Conservation (phyloP, 2,113 vertebrate species). For the Nettapus auritus region DNA sequence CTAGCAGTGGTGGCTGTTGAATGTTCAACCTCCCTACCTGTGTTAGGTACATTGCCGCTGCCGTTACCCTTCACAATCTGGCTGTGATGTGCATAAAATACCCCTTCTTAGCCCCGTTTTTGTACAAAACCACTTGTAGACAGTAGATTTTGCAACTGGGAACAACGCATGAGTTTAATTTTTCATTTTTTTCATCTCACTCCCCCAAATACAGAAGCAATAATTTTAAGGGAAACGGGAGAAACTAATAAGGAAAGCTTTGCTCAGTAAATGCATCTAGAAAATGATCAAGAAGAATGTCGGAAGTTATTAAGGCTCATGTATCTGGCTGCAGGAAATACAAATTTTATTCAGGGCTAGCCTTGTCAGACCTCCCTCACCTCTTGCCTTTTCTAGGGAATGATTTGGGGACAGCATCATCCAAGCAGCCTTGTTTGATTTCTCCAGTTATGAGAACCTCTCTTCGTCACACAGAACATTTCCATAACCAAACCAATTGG, state of each 20-base stretch:
- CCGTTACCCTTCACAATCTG: background rate
- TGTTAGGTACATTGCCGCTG: background rate
- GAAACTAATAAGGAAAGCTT: background rate
- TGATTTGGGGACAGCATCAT: accelerated
- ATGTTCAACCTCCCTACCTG: background rate
- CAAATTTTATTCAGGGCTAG: background rate
- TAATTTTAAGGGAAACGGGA: background rate
- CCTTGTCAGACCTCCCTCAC: background rate
- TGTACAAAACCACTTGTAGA: background rate
- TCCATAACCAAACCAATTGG: background rate
- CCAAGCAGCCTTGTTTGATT: background rate
- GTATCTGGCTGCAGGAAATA: background rate
- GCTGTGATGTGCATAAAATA: background rate
- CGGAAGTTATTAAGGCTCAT: background rate
- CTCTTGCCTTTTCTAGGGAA: background rate
- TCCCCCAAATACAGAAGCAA: background rate
- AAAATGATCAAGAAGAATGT: background rate
- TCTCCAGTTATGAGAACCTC: background rate
- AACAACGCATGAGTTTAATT: background rate
- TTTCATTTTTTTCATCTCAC: background rate
- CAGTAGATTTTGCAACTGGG: background rate
- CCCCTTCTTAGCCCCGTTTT: background rate
- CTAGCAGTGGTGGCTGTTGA: accelerated
- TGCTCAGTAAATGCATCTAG: background rate
- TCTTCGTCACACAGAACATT: background rate